Evolutionary conservation across 2,888 invertebrate species (phyloP), one percentile per base, ranked within the genome.

Genomic region (Ischnura elegans): DNA sequence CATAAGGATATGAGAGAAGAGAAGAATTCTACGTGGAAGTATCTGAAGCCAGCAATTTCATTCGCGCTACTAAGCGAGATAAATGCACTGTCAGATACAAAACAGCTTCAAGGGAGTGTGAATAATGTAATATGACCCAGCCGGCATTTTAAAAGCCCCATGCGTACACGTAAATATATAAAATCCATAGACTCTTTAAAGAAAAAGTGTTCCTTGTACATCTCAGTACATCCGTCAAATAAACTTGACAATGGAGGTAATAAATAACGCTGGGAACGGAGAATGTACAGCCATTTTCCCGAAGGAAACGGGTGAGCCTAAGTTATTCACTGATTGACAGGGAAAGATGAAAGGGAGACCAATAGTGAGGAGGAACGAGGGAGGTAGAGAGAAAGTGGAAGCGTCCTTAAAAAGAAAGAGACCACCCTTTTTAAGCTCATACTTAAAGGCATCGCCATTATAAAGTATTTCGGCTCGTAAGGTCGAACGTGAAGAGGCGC

Each of bases 401-500:
- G 5, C 6, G 29, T 29, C 36, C 76, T 36, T 25, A 76, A 29
- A 76, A 36, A 76, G 76, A 76, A 29, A 76, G 16, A 76, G 76
- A 76, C n/a, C 8, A 45, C 46, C 86, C 46, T 86, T n/a, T 86
- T 86, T 46, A 86, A 25, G 36, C n/a, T 46, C 46, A 46, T 86
- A 8, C 45, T 86, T 46, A 46, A 46, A 76, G 46, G 25, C 86
- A 45, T 25, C 45, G 86, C 86, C 43, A 86, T 86, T 86, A 86
- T 45, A 46, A 86, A 45, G 46, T 21, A 43, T 43, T 86, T 46
- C n/a, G 25, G 86, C 25, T 86, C 25, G 86, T n/a, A 13, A 43
- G 86, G 86, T 45, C 46, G 86, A n/a, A n/a, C 46, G 45, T 45
- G 45, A 45, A 86, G 46, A 86, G 86, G 25, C 13, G n/a, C 25